Evolutionary conservation across 2,797 vertebrate species (phyloP), one percentile per base, ranked within the genome.

Genomic region (Phoeniculus purpureus): DNA sequence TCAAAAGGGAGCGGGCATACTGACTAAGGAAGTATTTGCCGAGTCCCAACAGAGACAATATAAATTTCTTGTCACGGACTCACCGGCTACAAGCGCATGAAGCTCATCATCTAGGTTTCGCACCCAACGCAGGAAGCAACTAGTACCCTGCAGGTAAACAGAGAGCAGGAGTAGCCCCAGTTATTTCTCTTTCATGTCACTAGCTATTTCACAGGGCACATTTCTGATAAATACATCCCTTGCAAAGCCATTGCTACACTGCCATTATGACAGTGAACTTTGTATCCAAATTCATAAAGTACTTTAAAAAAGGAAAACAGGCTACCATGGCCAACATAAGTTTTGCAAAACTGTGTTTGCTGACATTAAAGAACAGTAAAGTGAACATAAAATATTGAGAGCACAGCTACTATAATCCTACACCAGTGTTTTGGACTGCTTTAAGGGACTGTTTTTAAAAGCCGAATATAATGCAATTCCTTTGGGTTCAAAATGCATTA

Each of bases 101-200:
- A 99, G 98, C 87, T 99, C 99, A 94, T 99, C 99, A 29, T 99
- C 99, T n/a, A 99, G 96, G 95, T 99, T 99, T 91, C 99, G 98
- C 89, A 99, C 79, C 99, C 99, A 99, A 67, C 99, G 98, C 83
- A 99, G 96, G 91, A 99, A 98, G 95, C 99, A 99, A 96, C 99
- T 99, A 9, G 98, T 98, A 90, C 99, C 99, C 99, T 99, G 93
- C 1, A 79, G 56, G 73, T 61, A 19, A 92, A 82, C 17, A 90
- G 72, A 92, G 81, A 88, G 64, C 31, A 95, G 52, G 92, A 61
- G 85, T 34, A 86, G 80, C 52, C 72, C 83, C 15, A 11, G 37
- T 79, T 71, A 64, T 6, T 85, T 68, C 80, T 86, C 84, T 25
- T 74, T 65, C 16, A 3, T 48, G 31, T 54, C 23, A 32, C 27